These are phyloP conservation scores for Oxyura jamaicensis DNA, from an alignment of 2,113 vertebrate genomes.

Conservation along the genomic window DNA sequence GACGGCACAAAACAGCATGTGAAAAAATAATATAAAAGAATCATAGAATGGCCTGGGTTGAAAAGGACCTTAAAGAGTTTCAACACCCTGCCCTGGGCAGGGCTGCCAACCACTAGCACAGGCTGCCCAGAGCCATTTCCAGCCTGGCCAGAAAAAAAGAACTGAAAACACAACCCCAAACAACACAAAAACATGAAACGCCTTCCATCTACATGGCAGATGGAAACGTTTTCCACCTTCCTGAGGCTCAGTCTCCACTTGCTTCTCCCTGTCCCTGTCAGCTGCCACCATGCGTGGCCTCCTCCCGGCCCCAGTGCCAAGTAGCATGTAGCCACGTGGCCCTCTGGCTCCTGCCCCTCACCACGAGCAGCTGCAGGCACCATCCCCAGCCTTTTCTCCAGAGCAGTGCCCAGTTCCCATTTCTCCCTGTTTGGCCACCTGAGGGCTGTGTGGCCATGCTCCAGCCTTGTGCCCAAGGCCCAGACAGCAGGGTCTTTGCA, in stretches of 20 bases:
- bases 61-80: no score
- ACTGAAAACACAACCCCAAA: neutral
- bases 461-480: no score
- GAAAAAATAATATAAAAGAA: no score
- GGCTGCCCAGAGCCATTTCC: no score
- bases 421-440: fast-evolving
- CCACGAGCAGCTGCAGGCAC: neutral
- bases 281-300: fast-evolving
- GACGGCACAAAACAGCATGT: neutral
- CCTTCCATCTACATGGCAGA: fast-evolving
- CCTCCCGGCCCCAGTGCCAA: fast-evolving
- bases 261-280: fast-evolving
- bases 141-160: neutral
- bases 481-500: neutral
- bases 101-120: no score
- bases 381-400: neutral
- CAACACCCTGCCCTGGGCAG: no score
- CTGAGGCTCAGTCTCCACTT: neutral
- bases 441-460: neutral
- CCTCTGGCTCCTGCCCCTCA: no score
- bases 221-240: neutral
- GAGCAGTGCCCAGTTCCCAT: neutral
- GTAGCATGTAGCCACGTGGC: fast-evolving
- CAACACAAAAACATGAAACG: fast-evolving
- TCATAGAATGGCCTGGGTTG: no score